Evolutionary conservation across 2,797 vertebrate genomes (phyloP).

Genomic region (Lateolabrax maculatus): DNA sequence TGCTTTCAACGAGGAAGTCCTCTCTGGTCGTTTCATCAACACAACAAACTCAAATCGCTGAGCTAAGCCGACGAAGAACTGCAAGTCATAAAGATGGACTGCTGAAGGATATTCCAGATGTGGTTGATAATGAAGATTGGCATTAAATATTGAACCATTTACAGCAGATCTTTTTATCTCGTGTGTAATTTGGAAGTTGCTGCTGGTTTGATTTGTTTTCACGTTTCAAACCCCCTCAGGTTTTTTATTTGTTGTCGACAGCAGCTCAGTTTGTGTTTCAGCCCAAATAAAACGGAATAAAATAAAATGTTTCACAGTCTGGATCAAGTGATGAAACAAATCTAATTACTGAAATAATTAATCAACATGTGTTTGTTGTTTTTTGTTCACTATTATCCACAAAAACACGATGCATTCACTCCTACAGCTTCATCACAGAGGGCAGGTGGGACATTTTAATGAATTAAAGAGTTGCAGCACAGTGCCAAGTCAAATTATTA

Average conservation of each 20-base stretch:
- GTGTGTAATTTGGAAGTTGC: not conserved
- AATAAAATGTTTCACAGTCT: not conserved
- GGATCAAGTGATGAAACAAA: conserved; percentile 12
- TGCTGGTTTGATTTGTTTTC: not conserved
- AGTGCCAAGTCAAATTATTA: not conserved
- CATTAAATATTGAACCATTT: not conserved
- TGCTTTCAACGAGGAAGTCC: not conserved
- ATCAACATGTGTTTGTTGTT: not conserved
- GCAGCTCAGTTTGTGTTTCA: conserved; percentile 2
- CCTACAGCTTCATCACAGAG: not conserved
- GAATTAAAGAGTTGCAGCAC: conserved; percentile 1
- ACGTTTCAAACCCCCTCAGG: not conserved
- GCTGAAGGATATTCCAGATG: not conserved
- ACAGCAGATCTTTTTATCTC: not conserved
- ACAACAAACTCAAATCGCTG: not conserved
- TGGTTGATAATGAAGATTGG: not conserved
- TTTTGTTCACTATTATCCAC: not conserved
- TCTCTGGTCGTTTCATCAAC: no score
- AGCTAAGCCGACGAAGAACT: not conserved
- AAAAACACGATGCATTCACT: not conserved
- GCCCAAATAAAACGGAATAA: not conserved
- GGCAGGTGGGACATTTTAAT: conserved; percentile 47
- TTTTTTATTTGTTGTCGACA: not conserved
- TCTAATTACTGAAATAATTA: conserved; percentile 30
- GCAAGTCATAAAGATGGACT: not conserved